Evolutionary conservation across 23 tunicate species (phyloP), one percentile per base, ranked within the genome.

Genomic region (Oikopleura albicans): DNA sequence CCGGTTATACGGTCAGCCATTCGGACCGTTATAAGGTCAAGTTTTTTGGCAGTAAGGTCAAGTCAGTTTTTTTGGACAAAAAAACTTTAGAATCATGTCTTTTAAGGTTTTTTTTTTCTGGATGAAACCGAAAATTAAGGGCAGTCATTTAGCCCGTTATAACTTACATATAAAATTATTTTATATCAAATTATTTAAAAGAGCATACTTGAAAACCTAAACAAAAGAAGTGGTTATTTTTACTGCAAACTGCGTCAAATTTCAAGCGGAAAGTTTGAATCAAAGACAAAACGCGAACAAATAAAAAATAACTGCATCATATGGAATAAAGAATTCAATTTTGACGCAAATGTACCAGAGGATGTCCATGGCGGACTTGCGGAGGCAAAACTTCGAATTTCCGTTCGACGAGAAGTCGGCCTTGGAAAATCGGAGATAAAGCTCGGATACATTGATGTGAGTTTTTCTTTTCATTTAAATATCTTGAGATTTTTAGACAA

Each of bases 391-490:
- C 22, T 49, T 12, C 12, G 63, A 49, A 49, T 49, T 8, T 49
- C 63, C 12, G 63, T 49, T 49, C 12, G 63, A 49, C 12, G 63
- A 22, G 63, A 49, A 49, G 63, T 12, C 63, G 63, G 63, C 12
- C 12, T 49, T 49, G 63, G 63, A 49, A 49, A 49, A 49, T 8
- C 63, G 12, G 79, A 71, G 31, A 2, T 71, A 2, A 71, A 71
- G 31, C 79, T 71, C 31, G 79, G 79, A 12, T 71, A 71, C 37
- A 29, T 71, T 12, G 79, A 71, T 71, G 79, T 71, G 37, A 71
- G 79, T 71, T 71, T 71, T 27, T 22, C 59, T 8, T 49, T 49
- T 49, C 8, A 8, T 49, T 49, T 49, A 22, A 49, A 49, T 49
- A 49, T 49, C 22, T 49, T 49, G 16, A 49, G 59, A n/a, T n/a